Evolutionary conservation across 2,797 vertebrate genomes (phyloP).

Genomic region (Meda fulgida): DNA sequence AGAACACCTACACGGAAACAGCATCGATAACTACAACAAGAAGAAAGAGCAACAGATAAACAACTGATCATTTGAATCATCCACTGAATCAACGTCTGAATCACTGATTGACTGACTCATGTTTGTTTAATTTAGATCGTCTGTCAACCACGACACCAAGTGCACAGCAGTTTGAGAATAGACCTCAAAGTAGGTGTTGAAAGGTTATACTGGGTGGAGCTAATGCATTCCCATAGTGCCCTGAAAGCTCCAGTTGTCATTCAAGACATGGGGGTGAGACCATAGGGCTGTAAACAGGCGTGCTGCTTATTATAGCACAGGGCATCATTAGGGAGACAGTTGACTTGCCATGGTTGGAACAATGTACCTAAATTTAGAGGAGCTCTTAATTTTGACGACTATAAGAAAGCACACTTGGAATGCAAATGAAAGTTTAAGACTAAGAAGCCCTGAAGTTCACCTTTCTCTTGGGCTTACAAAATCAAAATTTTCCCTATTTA

Average conservation of each 20-base stretch:
- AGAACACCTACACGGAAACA: constrained; percentile 15
- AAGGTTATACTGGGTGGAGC: constrained; percentile 6
- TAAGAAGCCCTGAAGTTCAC: not conserved
- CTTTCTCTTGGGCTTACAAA: not conserved
- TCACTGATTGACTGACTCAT: constrained; percentile 35
- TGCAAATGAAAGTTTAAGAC: constrained; percentile 9
- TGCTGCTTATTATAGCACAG: constrained; percentile 48
- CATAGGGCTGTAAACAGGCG: constrained; percentile 52
- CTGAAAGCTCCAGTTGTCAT: not conserved
- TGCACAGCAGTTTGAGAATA: constrained; percentile 18
- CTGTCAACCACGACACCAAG: constrained; percentile 29
- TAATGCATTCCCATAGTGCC: constrained; percentile 8
- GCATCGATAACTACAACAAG: not conserved
- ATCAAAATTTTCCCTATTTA: not conserved
- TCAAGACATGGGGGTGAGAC: constrained; percentile 13
- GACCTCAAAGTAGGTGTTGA: constrained; percentile 31
- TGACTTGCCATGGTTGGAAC: constrained; percentile 19
- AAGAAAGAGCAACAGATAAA: constrained; percentile 16
- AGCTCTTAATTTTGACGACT: constrained; percentile 40
- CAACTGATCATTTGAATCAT: constrained; percentile 36
- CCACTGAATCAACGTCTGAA: constrained; percentile 26
- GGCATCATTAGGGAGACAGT: constrained; percentile 40
- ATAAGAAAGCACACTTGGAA: constrained; percentile 22
- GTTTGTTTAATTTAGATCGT: constrained; percentile 29
- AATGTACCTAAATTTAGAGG: constrained; percentile 54